Evolutionary conservation across 1,140 invertebrate genomes (phyloP).

Genomic region (Cataglyphis hispanica): DNA sequence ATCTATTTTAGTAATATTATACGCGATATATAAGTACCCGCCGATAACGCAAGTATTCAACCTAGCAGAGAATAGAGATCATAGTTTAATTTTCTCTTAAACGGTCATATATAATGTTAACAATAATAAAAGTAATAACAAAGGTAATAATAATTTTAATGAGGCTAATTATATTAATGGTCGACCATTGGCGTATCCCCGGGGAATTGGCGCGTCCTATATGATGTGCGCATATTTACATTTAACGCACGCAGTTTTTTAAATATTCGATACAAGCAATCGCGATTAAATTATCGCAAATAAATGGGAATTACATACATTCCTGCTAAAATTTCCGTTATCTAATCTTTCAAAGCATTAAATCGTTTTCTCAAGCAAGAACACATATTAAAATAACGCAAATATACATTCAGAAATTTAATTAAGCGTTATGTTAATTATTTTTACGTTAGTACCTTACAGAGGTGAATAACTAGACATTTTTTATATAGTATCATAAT

Average conservation of each 20-base stretch:
- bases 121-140: slow-evolving; percentile 63
- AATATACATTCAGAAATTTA: slow-evolving; percentile 3
- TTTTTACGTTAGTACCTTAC: neutral
- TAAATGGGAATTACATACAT: neutral
- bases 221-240: slow-evolving; percentile 7
- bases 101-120: slow-evolving; percentile 69
- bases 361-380: neutral
- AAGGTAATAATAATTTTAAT: slow-evolving; percentile 63
- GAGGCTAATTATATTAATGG: slow-evolving; percentile 71
- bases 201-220: slow-evolving; percentile 64
- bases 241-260: neutral
- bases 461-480: neutral
- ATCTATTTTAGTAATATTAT: slow-evolving; percentile 53
- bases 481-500: neutral
- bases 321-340: neutral
- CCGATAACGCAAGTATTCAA: slow-evolving; percentile 72
- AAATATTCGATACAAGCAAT: slow-evolving; percentile 31
- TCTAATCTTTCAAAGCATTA: neutral
- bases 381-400: neutral
- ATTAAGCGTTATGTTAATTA: slow-evolving; percentile 17
- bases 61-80: slow-evolving; percentile 83
- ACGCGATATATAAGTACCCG: slow-evolving; percentile 50
- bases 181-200: slow-evolving; percentile 50
- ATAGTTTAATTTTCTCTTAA: slow-evolving; percentile 64
- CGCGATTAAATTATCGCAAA: slow-evolving; percentile 27